A percentile compares a stretch with the other conserved stretches of the same genome.
phyloP scores from a whole-genome alignment of 1,140 invertebrate species.

The Ruditapes philippinarum region DNA sequence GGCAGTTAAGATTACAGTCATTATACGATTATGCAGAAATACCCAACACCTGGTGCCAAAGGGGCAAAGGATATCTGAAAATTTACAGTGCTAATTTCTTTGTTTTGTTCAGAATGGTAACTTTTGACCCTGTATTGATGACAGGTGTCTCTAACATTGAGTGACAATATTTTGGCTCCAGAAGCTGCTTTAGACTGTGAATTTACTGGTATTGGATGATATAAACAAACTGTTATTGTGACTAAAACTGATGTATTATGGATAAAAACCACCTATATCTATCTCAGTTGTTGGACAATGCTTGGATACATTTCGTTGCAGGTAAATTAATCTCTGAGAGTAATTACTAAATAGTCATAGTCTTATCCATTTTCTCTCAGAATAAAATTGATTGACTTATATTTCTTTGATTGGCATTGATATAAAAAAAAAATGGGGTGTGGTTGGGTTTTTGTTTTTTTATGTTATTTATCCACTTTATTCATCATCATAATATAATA shows the following conservation, averaged over 20 bases:
- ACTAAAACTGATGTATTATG: neutral
- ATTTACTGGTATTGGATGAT: neutral
- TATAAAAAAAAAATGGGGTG: no score
- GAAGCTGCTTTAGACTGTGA: neutral
- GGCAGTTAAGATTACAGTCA: neutral
- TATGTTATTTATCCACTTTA: no score
- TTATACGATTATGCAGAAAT: neutral
- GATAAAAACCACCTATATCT: neutral
- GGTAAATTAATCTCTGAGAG: no score
- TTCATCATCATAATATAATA: no score
- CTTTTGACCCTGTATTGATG: neutral
- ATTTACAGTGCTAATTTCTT: neutral
- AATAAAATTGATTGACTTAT: no score
- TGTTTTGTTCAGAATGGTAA: neutral
- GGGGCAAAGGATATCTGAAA: neutral
- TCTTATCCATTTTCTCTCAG: no score
- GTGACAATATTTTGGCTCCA: neutral
- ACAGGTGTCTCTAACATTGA: neutral
- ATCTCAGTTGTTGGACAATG: neutral
- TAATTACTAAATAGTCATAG: no score
- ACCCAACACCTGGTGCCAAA: neutral
- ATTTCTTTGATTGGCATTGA: no score
- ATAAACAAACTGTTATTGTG: no score
- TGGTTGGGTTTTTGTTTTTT: no score
- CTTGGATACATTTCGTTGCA: neutral